Evolutionary conservation across 2,797 vertebrate species (phyloP).

Genomic region (Paratrypauchen microcephalus): DNA sequence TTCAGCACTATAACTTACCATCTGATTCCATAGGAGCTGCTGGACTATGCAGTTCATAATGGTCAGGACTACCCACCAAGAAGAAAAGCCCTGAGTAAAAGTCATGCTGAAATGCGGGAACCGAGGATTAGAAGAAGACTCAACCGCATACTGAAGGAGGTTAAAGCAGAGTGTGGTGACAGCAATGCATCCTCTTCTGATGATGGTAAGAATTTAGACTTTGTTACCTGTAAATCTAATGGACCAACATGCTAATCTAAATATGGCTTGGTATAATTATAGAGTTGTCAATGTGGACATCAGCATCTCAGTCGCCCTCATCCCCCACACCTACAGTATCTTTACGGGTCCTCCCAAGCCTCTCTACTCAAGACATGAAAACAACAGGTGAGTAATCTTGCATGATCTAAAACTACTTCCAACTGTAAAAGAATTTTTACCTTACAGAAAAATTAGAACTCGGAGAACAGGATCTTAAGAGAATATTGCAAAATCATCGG

Average conservation of each 20-base stretch:
- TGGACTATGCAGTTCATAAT: slow-evolving; percentile 87
- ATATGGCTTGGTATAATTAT: slow-evolving; percentile 11
- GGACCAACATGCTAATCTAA: not conserved
- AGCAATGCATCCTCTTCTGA: slow-evolving; percentile 92
- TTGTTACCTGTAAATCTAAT: not conserved
- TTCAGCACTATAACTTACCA: not conserved
- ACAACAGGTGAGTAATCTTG: slow-evolving; percentile 81
- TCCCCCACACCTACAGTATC: slow-evolving; percentile 83
- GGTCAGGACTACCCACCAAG: slow-evolving; percentile 82
- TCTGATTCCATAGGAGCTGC: slow-evolving; percentile 78
- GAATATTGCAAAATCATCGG: slow-evolving; percentile 88
- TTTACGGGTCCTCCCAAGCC: slow-evolving; percentile 87
- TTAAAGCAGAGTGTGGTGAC: slow-evolving; percentile 93
- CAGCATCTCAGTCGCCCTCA: slow-evolving; percentile 78
- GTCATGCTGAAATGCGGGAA: slow-evolving; percentile 84
- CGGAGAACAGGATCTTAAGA: slow-evolving; percentile 87
- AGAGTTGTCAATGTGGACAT: slow-evolving; percentile 75
- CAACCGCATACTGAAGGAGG: slow-evolving; percentile 87
- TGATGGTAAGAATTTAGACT: slow-evolving; percentile 81
- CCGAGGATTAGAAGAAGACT: slow-evolving; percentile 83
- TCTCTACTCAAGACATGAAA: slow-evolving; percentile 95
- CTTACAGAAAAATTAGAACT: slow-evolving; percentile 88
- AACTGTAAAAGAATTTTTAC: slow-evolving; percentile 15
- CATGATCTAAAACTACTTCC: not conserved
- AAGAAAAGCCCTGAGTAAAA: slow-evolving; percentile 73